Conservation (phyloP, 2,888 invertebrate species). For the Caenorhabditis afra region DNA sequence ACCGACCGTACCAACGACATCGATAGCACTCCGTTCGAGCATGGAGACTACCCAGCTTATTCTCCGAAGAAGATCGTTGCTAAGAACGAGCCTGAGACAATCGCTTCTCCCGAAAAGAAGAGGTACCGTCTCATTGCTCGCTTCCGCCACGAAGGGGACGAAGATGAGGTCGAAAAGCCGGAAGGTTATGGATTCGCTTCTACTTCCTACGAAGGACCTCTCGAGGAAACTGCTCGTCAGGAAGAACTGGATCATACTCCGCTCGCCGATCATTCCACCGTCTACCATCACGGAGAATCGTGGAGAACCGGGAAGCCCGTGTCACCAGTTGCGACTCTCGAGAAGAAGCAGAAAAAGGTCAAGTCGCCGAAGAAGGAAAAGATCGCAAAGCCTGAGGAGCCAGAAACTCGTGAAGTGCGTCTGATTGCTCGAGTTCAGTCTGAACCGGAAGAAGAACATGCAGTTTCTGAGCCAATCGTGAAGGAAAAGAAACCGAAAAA, state of each 20-base stretch:
- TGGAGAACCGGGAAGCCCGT: constrained; percentile 20
- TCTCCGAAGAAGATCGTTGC: constrained; percentile 13
- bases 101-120: constrained; percentile 14
- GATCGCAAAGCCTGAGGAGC: constrained; percentile 30
- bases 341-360: constrained; percentile 34
- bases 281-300: constrained; percentile 47
- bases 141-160: constrained; percentile 22
- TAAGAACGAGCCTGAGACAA: neutral
- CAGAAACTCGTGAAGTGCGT: constrained; percentile 25
- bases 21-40: constrained; percentile 14
- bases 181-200: constrained; percentile 26
- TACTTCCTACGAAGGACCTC: constrained; percentile 38
- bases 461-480: constrained; percentile 1
- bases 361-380: constrained; percentile 37
- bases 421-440: constrained; percentile 18
- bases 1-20: constrained; percentile 10
- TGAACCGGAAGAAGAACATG: neutral
- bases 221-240: constrained; percentile 35
- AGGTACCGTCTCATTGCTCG: constrained; percentile 31
- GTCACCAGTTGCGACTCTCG: neutral
- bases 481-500: constrained; percentile 29
- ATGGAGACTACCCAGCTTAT: constrained; percentile 20
- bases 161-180: constrained; percentile 16
- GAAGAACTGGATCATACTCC: constrained; percentile 35
- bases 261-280: constrained; percentile 35